Conservation (phyloP, 2,113 vertebrate genomes). For the Ceratotherium simum region DNA sequence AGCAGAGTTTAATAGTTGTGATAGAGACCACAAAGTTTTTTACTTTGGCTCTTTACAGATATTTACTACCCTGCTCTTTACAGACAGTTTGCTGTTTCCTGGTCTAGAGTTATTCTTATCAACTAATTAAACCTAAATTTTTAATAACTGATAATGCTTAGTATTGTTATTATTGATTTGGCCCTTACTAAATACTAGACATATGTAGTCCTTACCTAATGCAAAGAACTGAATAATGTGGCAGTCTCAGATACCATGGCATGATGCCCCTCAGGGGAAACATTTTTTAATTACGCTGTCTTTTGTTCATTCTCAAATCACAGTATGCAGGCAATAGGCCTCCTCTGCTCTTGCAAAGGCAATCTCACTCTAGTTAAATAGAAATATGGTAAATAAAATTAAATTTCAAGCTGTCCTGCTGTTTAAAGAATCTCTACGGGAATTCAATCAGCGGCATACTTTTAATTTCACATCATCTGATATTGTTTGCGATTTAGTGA, state of each 20-base stretch:
- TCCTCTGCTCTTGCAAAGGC: not conserved
- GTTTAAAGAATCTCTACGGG: conserved; percentile 58
- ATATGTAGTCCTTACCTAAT: not conserved
- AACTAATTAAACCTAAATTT: not conserved
- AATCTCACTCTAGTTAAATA: not conserved
- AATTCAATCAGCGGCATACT: conserved; percentile 5
- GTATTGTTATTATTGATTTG: not conserved
- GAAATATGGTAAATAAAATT: conserved; percentile 59
- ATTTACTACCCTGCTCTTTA: not conserved
- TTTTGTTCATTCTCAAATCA: conserved; percentile 15
- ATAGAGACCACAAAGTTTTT: not conserved
- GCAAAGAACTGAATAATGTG: not conserved
- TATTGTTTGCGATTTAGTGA: not conserved
- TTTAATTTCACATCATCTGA: conserved; percentile 61
- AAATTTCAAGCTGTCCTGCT: conserved; percentile 45
- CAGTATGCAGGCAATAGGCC: not conserved
- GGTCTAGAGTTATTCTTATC: not conserved
- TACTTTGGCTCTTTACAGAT: not conserved
- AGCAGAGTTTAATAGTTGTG: not conserved
- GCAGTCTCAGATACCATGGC: not conserved
- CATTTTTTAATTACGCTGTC: conserved; percentile 3
- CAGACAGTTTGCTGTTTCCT: not conserved
- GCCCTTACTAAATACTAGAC: not conserved
- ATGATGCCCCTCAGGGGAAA: not conserved
- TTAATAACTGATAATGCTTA: not conserved